These are phyloP conservation scores for Podarcis muralis DNA, from an alignment of 2,113 vertebrate species.

Conservation along the genomic window DNA sequence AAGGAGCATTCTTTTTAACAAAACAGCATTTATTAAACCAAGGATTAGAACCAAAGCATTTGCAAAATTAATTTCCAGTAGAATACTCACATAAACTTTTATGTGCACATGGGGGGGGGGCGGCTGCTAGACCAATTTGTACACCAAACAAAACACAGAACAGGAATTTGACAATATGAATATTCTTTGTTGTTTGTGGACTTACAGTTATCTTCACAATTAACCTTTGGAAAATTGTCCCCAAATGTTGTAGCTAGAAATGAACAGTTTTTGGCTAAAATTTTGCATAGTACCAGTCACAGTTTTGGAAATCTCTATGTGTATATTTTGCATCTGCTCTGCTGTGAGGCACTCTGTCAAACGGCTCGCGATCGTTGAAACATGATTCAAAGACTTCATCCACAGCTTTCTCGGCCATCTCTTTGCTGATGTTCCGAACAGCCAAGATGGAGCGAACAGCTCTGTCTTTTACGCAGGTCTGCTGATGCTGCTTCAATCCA, in stretches of 20 bases:
- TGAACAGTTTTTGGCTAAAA: constrained; percentile 72
- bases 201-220: neutral
- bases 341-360: constrained; percentile 90
- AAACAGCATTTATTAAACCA: constrained; percentile 7
- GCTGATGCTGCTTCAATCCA: constrained; percentile 90
- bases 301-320: constrained; percentile 86
- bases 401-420: constrained; percentile 87
- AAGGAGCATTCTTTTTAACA: no score
- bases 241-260: neutral
- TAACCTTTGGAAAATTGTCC: neutral
- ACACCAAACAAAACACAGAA: neutral
- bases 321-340: constrained; percentile 86
- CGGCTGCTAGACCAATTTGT: neutral
- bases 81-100: neutral
- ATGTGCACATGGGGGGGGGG: neutral
- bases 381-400: constrained; percentile 93
- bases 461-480: constrained; percentile 90
- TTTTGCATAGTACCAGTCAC: constrained; percentile 88
- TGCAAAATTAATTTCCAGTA: neutral
- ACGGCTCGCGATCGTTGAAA: constrained; percentile 93
- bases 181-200: no score
- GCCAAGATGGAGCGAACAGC: constrained; percentile 93
- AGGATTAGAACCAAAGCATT: neutral
- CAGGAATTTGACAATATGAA: neutral
- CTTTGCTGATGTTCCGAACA: constrained; percentile 86